These are phyloP conservation scores for Erythrocercus mccallii DNA, from an alignment of 2,113 vertebrate species.

Conservation along the genomic window DNA sequence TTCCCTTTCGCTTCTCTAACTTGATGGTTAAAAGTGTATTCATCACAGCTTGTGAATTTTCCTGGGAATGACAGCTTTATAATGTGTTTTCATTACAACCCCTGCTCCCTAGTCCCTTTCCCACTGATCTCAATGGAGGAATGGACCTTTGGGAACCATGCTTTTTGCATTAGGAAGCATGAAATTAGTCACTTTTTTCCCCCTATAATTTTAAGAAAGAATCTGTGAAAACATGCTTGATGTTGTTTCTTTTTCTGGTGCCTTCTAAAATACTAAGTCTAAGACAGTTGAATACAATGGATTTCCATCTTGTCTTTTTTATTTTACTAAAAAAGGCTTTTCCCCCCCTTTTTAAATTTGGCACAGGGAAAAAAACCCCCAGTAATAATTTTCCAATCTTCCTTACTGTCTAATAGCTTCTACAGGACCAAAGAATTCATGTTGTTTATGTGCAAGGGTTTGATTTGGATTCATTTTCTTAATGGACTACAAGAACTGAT, in stretches of 20 bases:
- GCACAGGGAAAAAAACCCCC: neutral
- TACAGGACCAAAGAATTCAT: constrained; percentile 13
- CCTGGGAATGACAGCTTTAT: constrained; percentile 31
- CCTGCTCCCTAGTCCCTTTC: neutral
- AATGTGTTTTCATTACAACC: neutral
- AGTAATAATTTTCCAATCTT: neutral
- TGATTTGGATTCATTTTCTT: neutral
- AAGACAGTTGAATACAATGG: neutral
- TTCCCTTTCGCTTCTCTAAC: constrained; percentile 16
- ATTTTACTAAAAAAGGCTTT: neutral
- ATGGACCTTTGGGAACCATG: neutral
- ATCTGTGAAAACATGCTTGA: neutral
- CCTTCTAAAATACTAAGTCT: neutral
- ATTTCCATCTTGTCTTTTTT: neutral
- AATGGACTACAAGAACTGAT: neutral
- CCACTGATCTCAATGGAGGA: neutral
- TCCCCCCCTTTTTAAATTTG: neutral
- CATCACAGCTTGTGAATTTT: constrained; percentile 23
- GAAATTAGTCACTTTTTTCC: neutral
- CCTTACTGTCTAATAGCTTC: neutral
- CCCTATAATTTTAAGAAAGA: neutral
- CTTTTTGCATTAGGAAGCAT: constrained; percentile 40
- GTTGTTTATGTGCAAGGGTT: neutral
- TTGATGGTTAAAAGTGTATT: constrained; percentile 15
- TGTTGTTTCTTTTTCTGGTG: constrained; percentile 23